These are phyloP conservation scores for Stenodema calcarata DNA, from an alignment of 2,888 invertebrate species.

Conservation along the genomic window DNA sequence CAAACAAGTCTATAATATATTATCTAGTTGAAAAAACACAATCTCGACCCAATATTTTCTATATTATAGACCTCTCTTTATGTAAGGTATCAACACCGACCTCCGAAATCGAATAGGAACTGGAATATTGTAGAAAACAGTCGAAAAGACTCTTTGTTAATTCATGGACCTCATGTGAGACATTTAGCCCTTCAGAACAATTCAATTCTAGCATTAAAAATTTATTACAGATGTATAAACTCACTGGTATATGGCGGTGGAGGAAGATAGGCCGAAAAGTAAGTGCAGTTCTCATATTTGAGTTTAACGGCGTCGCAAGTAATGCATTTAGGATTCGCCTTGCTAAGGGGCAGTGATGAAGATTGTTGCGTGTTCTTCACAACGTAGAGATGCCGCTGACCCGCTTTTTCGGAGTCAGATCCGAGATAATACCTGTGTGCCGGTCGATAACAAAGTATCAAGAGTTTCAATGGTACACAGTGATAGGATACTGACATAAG, in stretches of 20 bases:
- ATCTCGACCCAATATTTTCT: too few relatives aligned
- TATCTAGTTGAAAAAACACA: too few relatives aligned
- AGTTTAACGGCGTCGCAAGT: slow-evolving; percentile 84
- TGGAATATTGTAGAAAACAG: too few relatives aligned
- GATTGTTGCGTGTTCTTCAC: slow-evolving; percentile 74
- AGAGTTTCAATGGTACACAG: background rate
- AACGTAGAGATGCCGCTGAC: slow-evolving; percentile 87
- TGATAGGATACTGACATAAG: too few relatives aligned
- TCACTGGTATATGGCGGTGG: slow-evolving; percentile 55
- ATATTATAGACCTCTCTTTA: too few relatives aligned
- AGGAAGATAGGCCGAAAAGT: slow-evolving; percentile 79
- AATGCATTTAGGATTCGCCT: slow-evolving; percentile 78
- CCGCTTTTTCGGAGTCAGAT: slow-evolving; percentile 81
- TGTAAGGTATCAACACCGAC: too few relatives aligned
- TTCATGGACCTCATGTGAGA: too few relatives aligned
- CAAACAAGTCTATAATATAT: too few relatives aligned
- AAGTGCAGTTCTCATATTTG: slow-evolving; percentile 85
- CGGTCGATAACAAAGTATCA: slow-evolving; percentile 70
- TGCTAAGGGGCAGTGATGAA: slow-evolving; percentile 65
- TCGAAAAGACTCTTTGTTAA: too few relatives aligned
- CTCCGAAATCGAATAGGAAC: too few relatives aligned
- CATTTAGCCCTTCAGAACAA: too few relatives aligned
- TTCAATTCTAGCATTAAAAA: background rate
- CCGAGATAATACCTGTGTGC: slow-evolving; percentile 67
- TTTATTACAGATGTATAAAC: background rate